Percentiles rank a stretch among this genome's conserved stretches.
phyloP scores from a whole-genome alignment of 1,140 invertebrate species.

The Danaus melanippus region DNA sequence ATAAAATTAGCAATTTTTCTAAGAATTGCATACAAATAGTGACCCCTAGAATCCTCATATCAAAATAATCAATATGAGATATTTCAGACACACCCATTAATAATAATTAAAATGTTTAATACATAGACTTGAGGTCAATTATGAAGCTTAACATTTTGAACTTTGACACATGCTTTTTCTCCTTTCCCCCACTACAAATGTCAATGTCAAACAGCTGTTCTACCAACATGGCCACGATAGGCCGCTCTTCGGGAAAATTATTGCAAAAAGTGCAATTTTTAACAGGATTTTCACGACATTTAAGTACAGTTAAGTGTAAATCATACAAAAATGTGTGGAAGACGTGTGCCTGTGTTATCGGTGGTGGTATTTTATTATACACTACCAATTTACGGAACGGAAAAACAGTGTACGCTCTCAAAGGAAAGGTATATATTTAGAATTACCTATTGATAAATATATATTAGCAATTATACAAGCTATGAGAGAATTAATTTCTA shows the following conservation, averaged over 20 bases:
- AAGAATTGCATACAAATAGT: too few species aligned
- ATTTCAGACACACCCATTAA: too few species aligned
- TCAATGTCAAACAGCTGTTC: conserved; percentile 47
- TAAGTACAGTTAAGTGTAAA: conserved; percentile 40
- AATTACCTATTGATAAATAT: conserved; percentile 13
- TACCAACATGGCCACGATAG: conserved; percentile 62
- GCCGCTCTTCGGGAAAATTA: conserved; percentile 51
- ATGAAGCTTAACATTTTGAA: too few species aligned
- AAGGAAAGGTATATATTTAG: conserved; percentile 51
- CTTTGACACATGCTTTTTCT: conserved; percentile 13
- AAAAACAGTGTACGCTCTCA: conserved; percentile 55
- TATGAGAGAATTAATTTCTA: too few species aligned
- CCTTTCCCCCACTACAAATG: conserved; percentile 23
- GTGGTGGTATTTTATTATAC: conserved; percentile 47
- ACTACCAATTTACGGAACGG: conserved; percentile 39
- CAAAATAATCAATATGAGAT: too few species aligned
- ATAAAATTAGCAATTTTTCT: too few species aligned
- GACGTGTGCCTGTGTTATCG: conserved; percentile 56
- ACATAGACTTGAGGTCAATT: too few species aligned
- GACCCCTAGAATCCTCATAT: too few species aligned
- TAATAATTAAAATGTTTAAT: too few species aligned
- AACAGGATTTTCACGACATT: conserved; percentile 41
- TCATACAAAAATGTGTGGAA: conserved; percentile 42
- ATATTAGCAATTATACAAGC: too few species aligned
- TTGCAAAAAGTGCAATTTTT: conserved; percentile 49